Evolutionary conservation across 2,113 vertebrate species (phyloP).

Genomic region (Piprites chloris): DNA sequence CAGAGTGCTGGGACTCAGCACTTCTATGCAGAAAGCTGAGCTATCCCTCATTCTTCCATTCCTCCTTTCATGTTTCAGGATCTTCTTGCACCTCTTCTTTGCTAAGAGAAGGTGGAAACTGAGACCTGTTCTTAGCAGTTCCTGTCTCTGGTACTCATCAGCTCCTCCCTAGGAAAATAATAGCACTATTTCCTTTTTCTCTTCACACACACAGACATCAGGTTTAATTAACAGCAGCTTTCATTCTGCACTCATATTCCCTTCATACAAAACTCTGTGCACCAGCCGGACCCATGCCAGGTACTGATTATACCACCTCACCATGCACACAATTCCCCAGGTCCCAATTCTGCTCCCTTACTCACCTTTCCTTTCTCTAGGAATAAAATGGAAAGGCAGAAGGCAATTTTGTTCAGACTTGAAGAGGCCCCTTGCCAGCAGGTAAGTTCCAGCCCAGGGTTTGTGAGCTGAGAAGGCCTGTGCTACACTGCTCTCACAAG

Average conservation of each 20-base stretch:
- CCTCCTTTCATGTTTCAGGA: background rate
- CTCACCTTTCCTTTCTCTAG: background rate
- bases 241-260: background rate
- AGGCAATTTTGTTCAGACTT: background rate
- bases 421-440: background rate
- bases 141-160: background rate
- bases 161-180: background rate
- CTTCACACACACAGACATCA: background rate
- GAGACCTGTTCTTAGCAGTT: background rate
- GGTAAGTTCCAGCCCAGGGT: background rate
- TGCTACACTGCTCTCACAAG: background rate
- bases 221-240: background rate
- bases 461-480: fast-evolving
- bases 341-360: background rate
- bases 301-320: background rate
- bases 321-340: background rate
- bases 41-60: background rate
- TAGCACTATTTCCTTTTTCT: background rate
- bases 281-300: background rate
- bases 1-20: background rate
- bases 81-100: background rate
- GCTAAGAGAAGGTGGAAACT: background rate
- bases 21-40: background rate
- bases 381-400: background rate
- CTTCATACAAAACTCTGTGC: background rate